Base-by-base conservation (phyloP, 2,797 vertebrate genomes). In the Sebastes itinus region DNA sequence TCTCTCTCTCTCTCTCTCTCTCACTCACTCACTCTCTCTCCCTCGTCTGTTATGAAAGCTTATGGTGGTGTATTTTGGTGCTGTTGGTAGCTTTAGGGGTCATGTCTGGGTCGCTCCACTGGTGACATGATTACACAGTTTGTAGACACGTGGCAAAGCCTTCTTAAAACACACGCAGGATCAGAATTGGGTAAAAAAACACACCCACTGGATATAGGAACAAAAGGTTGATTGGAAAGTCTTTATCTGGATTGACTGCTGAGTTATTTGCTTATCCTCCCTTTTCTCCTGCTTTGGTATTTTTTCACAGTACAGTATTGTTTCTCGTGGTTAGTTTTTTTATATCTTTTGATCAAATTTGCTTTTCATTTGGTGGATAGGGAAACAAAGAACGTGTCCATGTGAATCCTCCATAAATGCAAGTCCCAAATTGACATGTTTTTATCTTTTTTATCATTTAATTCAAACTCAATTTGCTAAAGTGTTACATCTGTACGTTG, bases 91-190 rank as follows among this genome's bases (percentile, higher is more conserved):
- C 84, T 93, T 94, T 91, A 78, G 59, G 35, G 93, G 86, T 93
- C 83, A 92, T 62, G 93, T 93, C 92, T 94, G 92, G 91, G 92
- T 91, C 72, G n/a, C 46, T 78, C 69, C 71, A 87, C 63, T 79
- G 79, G 78, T 88, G 86, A 87, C 79, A 89, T 86, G 82, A 90
- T 92, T 92, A 88, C 81, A 89, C 76, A 70, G 79, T 89, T 82
- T 77, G 63, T 75, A 56, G 52, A 81, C 83, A 87, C 46, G 64
- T 78, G 84, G 77, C 77, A 92, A 89, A 88, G 84, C 82, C 74
- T 38, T 69, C 81, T 88, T 83, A 87, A 91, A 90, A 84, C 68
- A 87, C 55, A 85, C 58, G 62, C 70, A 71, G 75, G 77, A 85
- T 88, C 69, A 84, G 72, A 85, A 64, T 52, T 52, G 61, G 20